These are phyloP conservation scores for Cherax quadricarinatus DNA, from an alignment of 1,140 invertebrate genomes.

Conservation along the genomic window DNA sequence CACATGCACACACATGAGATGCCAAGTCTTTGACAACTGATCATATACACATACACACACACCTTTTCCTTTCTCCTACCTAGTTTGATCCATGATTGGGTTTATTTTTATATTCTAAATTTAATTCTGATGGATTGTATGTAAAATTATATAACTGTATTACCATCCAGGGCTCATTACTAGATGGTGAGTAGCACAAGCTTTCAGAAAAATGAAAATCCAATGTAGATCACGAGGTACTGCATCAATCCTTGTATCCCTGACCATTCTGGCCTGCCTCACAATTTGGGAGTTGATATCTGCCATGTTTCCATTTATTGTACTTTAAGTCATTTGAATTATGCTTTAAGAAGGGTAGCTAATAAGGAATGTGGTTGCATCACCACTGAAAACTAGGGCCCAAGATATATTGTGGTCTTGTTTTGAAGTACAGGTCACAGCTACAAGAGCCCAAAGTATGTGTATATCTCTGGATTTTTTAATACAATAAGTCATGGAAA, in stretches of 20 bases:
- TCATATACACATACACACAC: no score
- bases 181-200: background rate
- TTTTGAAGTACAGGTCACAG: conserved; percentile 68
- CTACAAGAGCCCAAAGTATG: conserved; percentile 68
- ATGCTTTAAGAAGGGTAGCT: conserved; percentile 68
- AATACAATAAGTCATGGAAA: conserved; percentile 58
- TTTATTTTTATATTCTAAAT: background rate
- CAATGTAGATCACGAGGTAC: background rate
- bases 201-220: background rate
- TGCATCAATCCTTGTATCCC: background rate
- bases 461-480: conserved; percentile 69
- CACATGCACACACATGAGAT: no score
- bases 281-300: conserved; percentile 40
- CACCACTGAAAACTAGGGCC: conserved; percentile 58
- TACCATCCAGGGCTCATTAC: background rate
- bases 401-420: conserved; percentile 53
- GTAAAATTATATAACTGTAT: background rate
- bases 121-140: background rate
- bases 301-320: conserved; percentile 58
- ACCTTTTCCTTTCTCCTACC: no score
- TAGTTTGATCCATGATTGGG: background rate
- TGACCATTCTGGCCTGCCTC: conserved; percentile 34
- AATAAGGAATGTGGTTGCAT: conserved; percentile 60
- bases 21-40: no score
- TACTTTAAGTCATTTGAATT: conserved; percentile 64